Percentiles rank a stretch among this genome's conserved stretches.
Evolutionary conservation across 2,113 vertebrate genomes (phyloP).

Genomic region (Ramphastos sulfuratus): DNA sequence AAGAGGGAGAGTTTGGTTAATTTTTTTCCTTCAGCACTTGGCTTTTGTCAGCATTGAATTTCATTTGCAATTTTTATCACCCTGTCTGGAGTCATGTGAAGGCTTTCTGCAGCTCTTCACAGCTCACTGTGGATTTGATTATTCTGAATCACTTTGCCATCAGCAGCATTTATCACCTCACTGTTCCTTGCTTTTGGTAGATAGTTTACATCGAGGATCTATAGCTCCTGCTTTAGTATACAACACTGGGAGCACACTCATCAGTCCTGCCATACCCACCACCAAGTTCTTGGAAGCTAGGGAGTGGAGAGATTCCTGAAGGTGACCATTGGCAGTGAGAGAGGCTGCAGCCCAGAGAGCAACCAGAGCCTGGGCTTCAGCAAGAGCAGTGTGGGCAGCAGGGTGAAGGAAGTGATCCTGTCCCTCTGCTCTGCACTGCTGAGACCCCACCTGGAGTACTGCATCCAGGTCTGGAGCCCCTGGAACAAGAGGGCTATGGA

Average conservation of each 20-base stretch:
- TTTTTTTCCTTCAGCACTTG: slow-evolving; percentile 57
- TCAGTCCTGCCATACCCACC: rapidly evolving
- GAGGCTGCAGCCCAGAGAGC: not conserved
- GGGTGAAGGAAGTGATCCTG: too few relatives aligned
- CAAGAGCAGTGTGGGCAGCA: too few relatives aligned
- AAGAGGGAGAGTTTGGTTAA: slow-evolving; percentile 56
- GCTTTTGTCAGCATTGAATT: slow-evolving; percentile 68
- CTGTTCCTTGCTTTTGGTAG: slow-evolving; percentile 11
- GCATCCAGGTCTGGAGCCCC: too few relatives aligned
- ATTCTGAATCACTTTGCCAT: slow-evolving; percentile 51
- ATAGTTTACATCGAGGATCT: not conserved
- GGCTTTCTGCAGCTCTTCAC: slow-evolving; percentile 63
- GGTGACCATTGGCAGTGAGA: not conserved
- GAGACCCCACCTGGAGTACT: too few relatives aligned
- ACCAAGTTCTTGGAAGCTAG: not conserved
- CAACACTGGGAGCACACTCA: not conserved
- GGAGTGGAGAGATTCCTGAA: not conserved
- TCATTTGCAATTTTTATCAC: slow-evolving; percentile 70
- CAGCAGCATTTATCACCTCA: slow-evolving; percentile 55
- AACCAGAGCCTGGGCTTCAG: too few relatives aligned
- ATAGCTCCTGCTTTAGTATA: not conserved
- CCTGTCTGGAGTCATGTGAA: slow-evolving; percentile 63
- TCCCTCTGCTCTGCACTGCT: too few relatives aligned
- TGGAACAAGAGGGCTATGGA: too few relatives aligned
- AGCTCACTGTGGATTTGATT: slow-evolving; percentile 48